A percentile compares a stretch with the other conserved stretches of the same genome.
Evolutionary conservation across 2,113 vertebrate species (phyloP).

Genomic region (Cynopterus brachyotis): DNA sequence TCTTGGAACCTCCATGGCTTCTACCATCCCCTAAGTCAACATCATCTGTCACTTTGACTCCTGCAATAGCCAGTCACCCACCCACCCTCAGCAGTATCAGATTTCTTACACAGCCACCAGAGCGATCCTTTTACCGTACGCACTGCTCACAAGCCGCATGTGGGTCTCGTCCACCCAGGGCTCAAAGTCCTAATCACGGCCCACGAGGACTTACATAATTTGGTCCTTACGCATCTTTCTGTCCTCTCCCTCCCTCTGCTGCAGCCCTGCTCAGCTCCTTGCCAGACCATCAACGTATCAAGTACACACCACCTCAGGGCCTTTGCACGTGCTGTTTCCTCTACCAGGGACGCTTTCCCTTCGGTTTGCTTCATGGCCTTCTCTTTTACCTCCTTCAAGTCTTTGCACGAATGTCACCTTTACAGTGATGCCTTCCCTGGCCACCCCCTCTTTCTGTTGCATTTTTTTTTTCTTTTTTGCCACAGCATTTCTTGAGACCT

Average conservation of each 20-base stretch:
- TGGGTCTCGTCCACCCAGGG: neutral
- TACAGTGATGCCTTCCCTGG: neutral
- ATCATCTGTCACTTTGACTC: neutral
- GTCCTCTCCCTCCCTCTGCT: neutral
- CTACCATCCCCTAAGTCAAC: neutral
- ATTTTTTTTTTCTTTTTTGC: neutral
- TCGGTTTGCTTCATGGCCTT: neutral
- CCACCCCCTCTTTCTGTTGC: no score
- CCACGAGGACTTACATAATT: no score
- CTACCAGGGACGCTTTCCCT: neutral
- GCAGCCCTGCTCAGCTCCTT: neutral
- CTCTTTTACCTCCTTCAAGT: neutral
- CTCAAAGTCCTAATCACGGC: neutral
- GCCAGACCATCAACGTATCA: neutral
- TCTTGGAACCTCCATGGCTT: neutral
- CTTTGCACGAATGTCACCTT: neutral
- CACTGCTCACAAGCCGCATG: fast-evolving
- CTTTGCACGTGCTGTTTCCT: neutral
- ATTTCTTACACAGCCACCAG: neutral
- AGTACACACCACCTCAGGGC: neutral
- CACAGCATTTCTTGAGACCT: neutral
- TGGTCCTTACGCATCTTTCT: neutral
- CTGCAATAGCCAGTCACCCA: neutral
- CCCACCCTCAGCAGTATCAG: no score
- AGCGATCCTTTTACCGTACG: fast-evolving